Conservation (phyloP, 2,888 invertebrate species). For the Aleiodes leptofemur region DNA sequence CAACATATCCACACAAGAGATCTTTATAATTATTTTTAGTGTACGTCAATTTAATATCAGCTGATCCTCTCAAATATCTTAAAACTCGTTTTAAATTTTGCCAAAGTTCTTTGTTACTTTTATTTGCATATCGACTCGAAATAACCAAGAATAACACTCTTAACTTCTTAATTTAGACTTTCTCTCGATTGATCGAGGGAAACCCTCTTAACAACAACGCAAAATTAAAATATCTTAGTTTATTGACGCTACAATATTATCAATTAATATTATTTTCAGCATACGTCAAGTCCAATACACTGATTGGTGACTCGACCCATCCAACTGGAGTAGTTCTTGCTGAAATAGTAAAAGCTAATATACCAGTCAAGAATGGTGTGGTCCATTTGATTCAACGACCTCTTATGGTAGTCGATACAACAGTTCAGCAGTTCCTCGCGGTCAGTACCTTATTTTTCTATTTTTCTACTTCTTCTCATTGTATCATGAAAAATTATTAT, state of each 20-base stretch:
- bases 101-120: conserved; percentile 22
- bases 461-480: no score
- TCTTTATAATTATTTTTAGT: no score
- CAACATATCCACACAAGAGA: no score
- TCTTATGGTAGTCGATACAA: conserved; percentile 93
- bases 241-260: neutral
- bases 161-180: no score
- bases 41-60: no score
- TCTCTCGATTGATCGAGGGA: no score
- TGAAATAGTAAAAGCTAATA: conserved; percentile 91
- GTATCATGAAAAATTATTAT: no score
- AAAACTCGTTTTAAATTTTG: neutral
- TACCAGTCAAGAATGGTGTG: conserved; percentile 94
- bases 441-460: conserved; percentile 77
- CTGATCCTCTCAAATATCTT: neutral
- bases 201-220: no score
- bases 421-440: conserved; percentile 89
- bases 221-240: no score
- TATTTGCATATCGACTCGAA: conserved; percentile 15
- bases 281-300: conserved; percentile 90
- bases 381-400: conserved; percentile 95
- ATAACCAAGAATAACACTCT: neutral
- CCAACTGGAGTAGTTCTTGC: conserved; percentile 90
- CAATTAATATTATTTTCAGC: conserved; percentile 76
- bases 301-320: conserved; percentile 86